These are phyloP conservation scores for Drosophila seguyi DNA, from an alignment of 1,140 invertebrate genomes.

Conservation along the genomic window DNA sequence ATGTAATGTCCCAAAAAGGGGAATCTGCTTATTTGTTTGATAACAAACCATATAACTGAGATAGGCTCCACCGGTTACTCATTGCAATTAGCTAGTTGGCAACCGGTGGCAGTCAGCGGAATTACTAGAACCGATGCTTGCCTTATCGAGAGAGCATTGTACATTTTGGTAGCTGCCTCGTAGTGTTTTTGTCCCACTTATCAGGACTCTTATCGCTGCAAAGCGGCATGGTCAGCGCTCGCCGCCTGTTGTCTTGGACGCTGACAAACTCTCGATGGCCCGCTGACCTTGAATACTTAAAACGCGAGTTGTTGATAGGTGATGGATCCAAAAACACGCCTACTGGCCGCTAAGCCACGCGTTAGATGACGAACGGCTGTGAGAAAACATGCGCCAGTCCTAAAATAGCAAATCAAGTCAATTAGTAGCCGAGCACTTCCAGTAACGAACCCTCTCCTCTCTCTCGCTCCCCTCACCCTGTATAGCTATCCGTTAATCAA, in stretches of 20 bases:
- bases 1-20: background rate
- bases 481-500: conserved; percentile 83
- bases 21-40: conserved; percentile 9
- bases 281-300: conserved; percentile 67
- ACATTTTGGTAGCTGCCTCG: conserved; percentile 7
- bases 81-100: conserved; percentile 9
- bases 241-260: conserved; percentile 20
- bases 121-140: conserved; percentile 5
- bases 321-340: conserved; percentile 1
- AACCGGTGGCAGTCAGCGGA: conserved; percentile 1
- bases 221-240: conserved; percentile 39
- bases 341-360: conserved; percentile 48
- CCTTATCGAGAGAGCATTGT: conserved; percentile 42
- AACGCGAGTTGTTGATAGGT: conserved; percentile 46
- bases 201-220: conserved; percentile 49
- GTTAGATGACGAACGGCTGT: conserved; percentile 42
- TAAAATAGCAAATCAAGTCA: conserved; percentile 40
- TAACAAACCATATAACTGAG: conserved; percentile 12
- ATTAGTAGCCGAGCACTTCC: conserved; percentile 19
- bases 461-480: conserved; percentile 58
- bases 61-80: conserved; percentile 6
- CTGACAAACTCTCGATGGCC: conserved; percentile 40
- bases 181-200: conserved; percentile 19
- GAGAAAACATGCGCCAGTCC: conserved; percentile 19
- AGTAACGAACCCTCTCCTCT: conserved; percentile 52